Conservation (phyloP, 2,113 vertebrate genomes). For the Prietella phreatophila region DNA sequence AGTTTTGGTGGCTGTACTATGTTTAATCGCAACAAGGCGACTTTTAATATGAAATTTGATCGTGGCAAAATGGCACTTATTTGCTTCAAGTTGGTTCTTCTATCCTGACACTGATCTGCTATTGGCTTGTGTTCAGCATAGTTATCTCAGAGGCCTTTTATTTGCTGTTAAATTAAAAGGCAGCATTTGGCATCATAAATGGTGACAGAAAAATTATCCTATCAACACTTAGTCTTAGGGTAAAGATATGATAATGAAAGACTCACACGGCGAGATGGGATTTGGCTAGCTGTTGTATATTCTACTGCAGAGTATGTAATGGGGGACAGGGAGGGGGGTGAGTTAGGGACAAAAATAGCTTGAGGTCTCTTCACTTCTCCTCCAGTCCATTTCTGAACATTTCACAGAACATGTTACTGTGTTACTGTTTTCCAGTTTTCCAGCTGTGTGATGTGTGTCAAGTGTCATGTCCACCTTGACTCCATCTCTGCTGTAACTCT, state of each 20-base stretch:
- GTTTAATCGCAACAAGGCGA: neutral
- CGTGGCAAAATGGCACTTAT: neutral
- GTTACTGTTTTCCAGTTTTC: neutral
- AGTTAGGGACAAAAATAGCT: neutral
- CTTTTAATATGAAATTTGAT: neutral
- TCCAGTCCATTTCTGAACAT: neutral
- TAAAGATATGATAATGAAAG: slow-evolving; percentile 10
- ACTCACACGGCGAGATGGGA: neutral
- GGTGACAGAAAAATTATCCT: slow-evolving; percentile 24
- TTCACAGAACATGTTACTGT: neutral
- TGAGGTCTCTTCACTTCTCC: neutral
- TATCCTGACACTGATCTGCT: neutral
- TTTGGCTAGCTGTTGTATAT: neutral
- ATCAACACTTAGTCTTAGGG: slow-evolving; percentile 13
- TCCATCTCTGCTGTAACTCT: neutral
- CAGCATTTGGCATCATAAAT: slow-evolving; percentile 13
- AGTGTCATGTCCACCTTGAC: neutral
- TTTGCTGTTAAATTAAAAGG: slow-evolving; percentile 15
- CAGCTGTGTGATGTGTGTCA: neutral
- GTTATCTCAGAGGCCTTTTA: neutral
- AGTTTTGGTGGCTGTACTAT: neutral
- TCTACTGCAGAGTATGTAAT: neutral
- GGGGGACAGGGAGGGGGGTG: neutral
- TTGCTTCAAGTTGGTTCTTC: neutral
- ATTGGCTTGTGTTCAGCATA: neutral